Base-by-base conservation (phyloP, 2,888 invertebrate species). In the Hemaris fuciformis region DNA sequence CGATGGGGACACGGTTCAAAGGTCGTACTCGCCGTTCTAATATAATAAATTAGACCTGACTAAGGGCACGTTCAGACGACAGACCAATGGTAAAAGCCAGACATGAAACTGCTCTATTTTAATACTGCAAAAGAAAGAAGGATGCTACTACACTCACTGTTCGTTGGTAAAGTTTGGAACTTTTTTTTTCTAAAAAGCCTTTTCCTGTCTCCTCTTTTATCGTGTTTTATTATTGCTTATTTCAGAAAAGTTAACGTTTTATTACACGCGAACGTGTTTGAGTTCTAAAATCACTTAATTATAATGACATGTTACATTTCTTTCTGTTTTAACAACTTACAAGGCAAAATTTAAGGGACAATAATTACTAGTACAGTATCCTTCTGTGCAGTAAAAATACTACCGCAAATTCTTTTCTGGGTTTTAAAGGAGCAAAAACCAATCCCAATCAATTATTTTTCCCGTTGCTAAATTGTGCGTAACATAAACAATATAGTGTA, bases 181-280 rank as follows among this genome's bases (percentile, higher is more conserved):
- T 42, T 25, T 34, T 41, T 27, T 53, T 60, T 53, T 22, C 46
- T 18, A 23, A 25, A 60, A 60, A 60, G 60, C 60, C 41, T 60
- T 60, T 60, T 27, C 60, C 48, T 41, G 60, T 53, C 23, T 46
- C 34, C 59, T 15, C 25, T 41, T 48, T 23, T 25, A 41, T 22
- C n/a, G 15, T 46, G 18, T 31, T 59, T 38, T 46, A 20, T 23
- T 59, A 46, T 48, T 15, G 27, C 43, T 18, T 27, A 18, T 27
- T 27, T 46, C 7, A 27, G 18, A 53, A 18, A 18, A 18, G 15
- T 53, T 31, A 31, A 31, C 18, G 7, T 18, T 53, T 48, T 53
- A 27, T 27, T 20, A 27, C 18, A 18, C 8, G 31, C 8, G 18
- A 31, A 31, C 48, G 7, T 3, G 53, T 31, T 25, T 10, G 8